phyloP scores from a whole-genome alignment of 92 coral and sea anemone genomes.

The Blastomussa wellsi region DNA sequence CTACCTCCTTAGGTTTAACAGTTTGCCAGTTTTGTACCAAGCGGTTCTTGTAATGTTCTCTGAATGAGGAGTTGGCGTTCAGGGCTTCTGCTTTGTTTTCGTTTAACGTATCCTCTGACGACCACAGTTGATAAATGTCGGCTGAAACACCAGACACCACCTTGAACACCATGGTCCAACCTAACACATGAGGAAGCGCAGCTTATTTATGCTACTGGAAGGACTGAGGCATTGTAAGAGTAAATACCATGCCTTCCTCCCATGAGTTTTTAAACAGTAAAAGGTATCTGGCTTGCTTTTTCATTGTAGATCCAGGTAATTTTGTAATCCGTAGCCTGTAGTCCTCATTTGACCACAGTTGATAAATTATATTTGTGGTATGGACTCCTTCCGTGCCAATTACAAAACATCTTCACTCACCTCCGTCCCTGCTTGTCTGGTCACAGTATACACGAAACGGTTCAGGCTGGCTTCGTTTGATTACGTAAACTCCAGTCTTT shows the following conservation, averaged over 20 bases:
- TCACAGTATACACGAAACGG: conserved; percentile 11
- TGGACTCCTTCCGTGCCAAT: too few relatives aligned
- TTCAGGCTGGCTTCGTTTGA: background rate
- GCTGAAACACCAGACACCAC: conserved; percentile 5
- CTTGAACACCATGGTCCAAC: conserved; percentile 45
- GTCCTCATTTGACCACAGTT: conserved; percentile 3
- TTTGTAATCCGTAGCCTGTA: too few relatives aligned
- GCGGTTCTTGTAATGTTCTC: conserved; percentile 23
- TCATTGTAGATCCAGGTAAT: too few relatives aligned
- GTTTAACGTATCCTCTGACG: background rate
- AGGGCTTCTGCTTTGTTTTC: conserved; percentile 3
- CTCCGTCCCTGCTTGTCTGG: conserved; percentile 16
- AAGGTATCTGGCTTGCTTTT: too few relatives aligned
- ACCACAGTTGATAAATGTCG: conserved; percentile 22
- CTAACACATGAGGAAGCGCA: background rate
- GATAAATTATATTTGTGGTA: too few relatives aligned
- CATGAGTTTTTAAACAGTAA: too few relatives aligned
- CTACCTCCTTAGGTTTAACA: conserved; percentile 9
- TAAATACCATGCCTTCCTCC: too few relatives aligned
- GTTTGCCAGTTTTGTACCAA: conserved; percentile 17
- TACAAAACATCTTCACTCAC: background rate
- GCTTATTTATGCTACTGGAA: too few relatives aligned
- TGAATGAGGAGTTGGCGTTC: background rate
- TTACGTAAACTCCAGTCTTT: background rate
- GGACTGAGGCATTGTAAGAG: too few relatives aligned